Evolutionary conservation across 2,797 vertebrate species (phyloP).

Genomic region (Mus caroli): DNA sequence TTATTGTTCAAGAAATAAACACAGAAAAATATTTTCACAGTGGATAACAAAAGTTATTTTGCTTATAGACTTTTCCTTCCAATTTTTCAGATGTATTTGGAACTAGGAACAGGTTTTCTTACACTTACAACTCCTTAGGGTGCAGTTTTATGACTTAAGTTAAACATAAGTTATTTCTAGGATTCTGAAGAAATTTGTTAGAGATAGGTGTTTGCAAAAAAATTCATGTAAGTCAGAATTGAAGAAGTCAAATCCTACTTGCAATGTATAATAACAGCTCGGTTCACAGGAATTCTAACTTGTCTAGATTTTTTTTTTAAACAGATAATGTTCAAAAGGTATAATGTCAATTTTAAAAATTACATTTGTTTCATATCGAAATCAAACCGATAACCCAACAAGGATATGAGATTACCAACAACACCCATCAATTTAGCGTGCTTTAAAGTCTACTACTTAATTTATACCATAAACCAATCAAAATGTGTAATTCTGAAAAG

Average conservation of each 20-base stretch:
- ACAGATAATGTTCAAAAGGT: slow-evolving; percentile 31
- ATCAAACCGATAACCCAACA: background rate
- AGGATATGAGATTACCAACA: background rate
- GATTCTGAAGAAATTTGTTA: slow-evolving; percentile 2
- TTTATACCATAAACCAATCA: background rate
- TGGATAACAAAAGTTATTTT: background rate
- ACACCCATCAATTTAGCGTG: background rate
- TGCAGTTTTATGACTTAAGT: slow-evolving; percentile 51
- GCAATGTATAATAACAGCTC: background rate
- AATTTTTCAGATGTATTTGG: slow-evolving; percentile 32
- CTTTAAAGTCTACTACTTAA: slow-evolving; percentile 46
- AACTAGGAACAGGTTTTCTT: slow-evolving; percentile 44
- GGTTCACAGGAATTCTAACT: background rate
- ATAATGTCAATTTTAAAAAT: background rate
- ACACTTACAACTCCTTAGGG: slow-evolving; percentile 17
- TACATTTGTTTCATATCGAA: background rate
- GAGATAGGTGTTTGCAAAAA: background rate
- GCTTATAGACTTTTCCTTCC: background rate
- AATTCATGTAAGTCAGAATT: slow-evolving; percentile 24
- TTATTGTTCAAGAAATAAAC: slow-evolving; percentile 51
- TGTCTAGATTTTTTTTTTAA: slow-evolving; percentile 45
- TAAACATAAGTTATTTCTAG: slow-evolving; percentile 51
- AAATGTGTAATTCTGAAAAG: background rate
- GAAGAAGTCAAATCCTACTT: background rate
- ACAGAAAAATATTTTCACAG: background rate